Evolutionary conservation across 2,888 invertebrate genomes (phyloP), one percentile per base, ranked within the genome.

Genomic region (Dynastes maya): DNA sequence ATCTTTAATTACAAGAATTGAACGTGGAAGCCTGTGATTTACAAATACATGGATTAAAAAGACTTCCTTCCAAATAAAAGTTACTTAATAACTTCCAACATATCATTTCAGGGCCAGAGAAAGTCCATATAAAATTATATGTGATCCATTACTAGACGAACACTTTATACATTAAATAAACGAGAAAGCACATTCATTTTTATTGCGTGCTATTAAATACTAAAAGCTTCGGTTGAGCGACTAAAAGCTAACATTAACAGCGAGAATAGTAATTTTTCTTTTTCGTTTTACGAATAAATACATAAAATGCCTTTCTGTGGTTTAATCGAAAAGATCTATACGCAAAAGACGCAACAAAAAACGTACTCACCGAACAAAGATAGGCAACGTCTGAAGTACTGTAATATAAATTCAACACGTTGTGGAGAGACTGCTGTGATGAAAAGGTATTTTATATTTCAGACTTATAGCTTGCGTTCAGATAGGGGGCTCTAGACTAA

Each of bases 111-210:
- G 63, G 29, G 8, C 27, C 63, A 63, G 63, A 32, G 11, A 29
- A 67, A 67, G 67, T 49, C 45, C 11, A 67, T 67, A 67, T 67
- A 67, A 67, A 67, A 67, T 67, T 49, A 67, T 67, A 67, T 67
- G 49, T 11, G 45, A 67, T 67, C 67, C 67, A 67, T 67, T 67
- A 67, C 67, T 67, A 67, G 9, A 27, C 45, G 45, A 67, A 67
- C 67, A 49, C 45, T 72, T 58, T 72, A 58, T 72, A 40, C 72
- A 58, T 72, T 58, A 72, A 58, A 72, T 72, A 72, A 72, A 72
- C 58, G 58, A 37, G 72, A 58, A 58, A 72, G 11, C 32, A 16
- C 40, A 72, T 72, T 72, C 37, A 58, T 37, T 72, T 72, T 72
- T 72, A 72, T 61, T 58, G 72, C 58, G 8, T 2, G 9, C 58